phyloP scores from a whole-genome alignment of 2,797 vertebrate species.

The Brachyrhaphis roseni region DNA sequence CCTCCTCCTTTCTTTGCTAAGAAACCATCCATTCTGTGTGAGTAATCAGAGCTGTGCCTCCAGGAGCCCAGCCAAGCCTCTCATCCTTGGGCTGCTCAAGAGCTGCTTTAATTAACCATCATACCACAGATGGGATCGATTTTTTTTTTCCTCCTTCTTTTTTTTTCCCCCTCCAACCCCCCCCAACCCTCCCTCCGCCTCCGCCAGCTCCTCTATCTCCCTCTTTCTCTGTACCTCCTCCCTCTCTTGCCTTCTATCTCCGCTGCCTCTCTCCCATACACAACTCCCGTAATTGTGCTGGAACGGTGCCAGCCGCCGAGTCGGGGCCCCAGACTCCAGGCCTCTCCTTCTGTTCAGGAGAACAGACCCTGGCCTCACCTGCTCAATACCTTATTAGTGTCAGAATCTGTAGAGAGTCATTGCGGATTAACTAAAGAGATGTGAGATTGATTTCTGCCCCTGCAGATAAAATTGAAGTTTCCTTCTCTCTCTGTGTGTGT shows the following conservation, averaged over 20 bases:
- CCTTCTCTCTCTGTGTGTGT: conserved; percentile 50
- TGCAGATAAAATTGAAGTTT: conserved; percentile 83
- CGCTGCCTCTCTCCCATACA: conserved; percentile 83
- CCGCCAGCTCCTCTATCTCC: conserved; percentile 53
- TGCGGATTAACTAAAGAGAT: conserved; percentile 97
- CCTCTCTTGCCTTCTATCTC: conserved; percentile 73
- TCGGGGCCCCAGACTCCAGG: conserved; percentile 72
- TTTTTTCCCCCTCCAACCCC: conserved; percentile 7
- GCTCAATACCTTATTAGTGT: conserved; percentile 99
- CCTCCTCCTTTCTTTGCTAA: conserved; percentile 95
- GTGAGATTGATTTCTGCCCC: conserved; percentile 98
- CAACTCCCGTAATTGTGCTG: conserved; percentile 80
- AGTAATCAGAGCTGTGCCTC: conserved; percentile 97
- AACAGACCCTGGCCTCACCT: conserved; percentile 90
- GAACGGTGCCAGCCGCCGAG: conserved; percentile 77
- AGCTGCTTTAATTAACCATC: conserved; percentile 99
- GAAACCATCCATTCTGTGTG: conserved; percentile 99
- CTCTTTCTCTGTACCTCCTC: conserved; percentile 56
- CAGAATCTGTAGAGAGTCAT: conserved; percentile 94
- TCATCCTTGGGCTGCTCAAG: conserved; percentile 98
- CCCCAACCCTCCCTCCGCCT: conserved; percentile 36
- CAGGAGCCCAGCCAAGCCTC: conserved; percentile 98
- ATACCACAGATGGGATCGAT: conserved; percentile 99
- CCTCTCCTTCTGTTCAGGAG: conserved; percentile 72
- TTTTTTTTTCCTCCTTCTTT: conserved; percentile 73